A percentile compares a stretch with the other conserved stretches of the same genome.
These are phyloP conservation scores for Amblyornis subalaris DNA, from an alignment of 2,113 vertebrate species.

Conservation along the genomic window DNA sequence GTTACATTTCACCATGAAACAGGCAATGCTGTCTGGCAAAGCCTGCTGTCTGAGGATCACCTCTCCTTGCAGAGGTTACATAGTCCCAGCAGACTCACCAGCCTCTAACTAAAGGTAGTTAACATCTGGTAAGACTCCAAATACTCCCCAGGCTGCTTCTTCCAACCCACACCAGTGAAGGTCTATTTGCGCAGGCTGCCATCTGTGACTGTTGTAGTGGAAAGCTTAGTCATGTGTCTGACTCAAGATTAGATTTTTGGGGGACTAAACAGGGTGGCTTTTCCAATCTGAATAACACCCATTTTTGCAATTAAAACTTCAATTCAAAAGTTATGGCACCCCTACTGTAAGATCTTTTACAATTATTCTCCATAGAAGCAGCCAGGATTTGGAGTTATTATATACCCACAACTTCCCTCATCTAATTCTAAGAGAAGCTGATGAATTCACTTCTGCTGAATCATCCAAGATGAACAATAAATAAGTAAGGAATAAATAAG, in stretches of 20 bases:
- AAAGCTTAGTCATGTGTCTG: neutral
- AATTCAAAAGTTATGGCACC: neutral
- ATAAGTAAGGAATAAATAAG: neutral
- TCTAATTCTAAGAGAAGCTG: neutral
- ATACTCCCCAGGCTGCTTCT: neutral
- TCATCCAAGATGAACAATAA: neutral
- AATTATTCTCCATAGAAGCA: neutral
- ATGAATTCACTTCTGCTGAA: neutral
- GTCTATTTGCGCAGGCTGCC: neutral
- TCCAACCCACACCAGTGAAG: neutral
- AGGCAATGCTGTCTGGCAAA: neutral
- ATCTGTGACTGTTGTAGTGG: neutral
- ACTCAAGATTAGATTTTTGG: neutral
- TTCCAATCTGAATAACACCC: neutral
- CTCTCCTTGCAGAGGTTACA: neutral
- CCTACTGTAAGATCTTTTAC: neutral
- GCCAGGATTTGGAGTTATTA: neutral
- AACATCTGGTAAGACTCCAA: neutral
- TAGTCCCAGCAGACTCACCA: neutral
- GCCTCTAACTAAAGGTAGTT: neutral
- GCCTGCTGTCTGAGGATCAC: neutral
- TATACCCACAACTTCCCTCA: neutral
- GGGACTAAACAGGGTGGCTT: rapidly evolving
- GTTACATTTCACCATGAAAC: neutral
- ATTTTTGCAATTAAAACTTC: neutral